Conservation (phyloP, 2,888 invertebrate species). For the Hemistola chrysoprasaria region DNA sequence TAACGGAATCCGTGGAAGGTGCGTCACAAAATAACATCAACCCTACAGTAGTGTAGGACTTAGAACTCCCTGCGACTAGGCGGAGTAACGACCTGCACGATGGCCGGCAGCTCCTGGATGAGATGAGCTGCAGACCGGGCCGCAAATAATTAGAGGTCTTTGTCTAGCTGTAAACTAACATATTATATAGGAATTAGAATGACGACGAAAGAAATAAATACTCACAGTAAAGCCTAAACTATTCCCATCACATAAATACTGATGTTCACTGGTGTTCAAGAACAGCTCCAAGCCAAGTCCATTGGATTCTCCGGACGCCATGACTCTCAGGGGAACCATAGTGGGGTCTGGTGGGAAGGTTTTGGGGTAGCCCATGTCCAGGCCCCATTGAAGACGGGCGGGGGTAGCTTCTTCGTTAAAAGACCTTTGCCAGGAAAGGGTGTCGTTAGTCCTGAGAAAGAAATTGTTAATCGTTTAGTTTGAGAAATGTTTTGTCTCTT, state of each 20-base stretch:
- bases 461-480: background rate
- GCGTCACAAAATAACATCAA: too few species aligned
- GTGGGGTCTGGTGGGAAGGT: conserved; percentile 56
- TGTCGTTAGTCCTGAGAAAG: conserved; percentile 57
- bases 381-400: conserved; percentile 51
- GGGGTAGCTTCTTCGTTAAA: conserved; percentile 43
- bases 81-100: too few species aligned
- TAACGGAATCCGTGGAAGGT: too few species aligned
- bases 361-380: conserved; percentile 66
- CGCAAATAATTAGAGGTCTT: too few species aligned
- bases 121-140: too few species aligned
- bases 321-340: conserved; percentile 58
- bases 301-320: conserved; percentile 67
- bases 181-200: too few species aligned
- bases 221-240: conserved; percentile 72
- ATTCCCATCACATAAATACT: conserved; percentile 67
- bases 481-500: too few species aligned
- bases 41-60: too few species aligned
- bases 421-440: conserved; percentile 57
- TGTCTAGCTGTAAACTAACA: too few species aligned
- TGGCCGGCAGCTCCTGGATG: too few species aligned
- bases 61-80: too few species aligned
- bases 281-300: conserved; percentile 69
- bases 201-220: conserved; percentile 6
- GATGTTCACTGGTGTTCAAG: conserved; percentile 67